phyloP scores from a whole-genome alignment of 1,140 invertebrate species.

The Neomicropteryx cornuta region DNA sequence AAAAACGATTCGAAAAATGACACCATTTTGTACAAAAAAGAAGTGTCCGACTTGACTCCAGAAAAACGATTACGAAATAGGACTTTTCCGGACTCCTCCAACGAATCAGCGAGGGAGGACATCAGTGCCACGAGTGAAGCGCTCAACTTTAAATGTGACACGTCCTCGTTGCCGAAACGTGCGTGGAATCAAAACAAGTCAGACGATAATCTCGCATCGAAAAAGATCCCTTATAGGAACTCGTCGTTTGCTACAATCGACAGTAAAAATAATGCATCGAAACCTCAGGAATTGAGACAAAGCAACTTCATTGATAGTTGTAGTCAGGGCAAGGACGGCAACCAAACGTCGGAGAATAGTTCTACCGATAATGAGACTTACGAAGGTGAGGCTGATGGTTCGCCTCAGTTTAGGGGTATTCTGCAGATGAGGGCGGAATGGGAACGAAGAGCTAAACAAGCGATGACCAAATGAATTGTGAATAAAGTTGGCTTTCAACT shows the following conservation, averaged over 20 bases:
- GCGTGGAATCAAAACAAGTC: constrained; percentile 27
- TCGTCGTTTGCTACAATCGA: neutral
- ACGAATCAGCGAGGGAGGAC: constrained; percentile 27
- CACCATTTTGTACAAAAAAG: constrained; percentile 34
- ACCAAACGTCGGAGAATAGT: constrained; percentile 22
- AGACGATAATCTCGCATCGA: constrained; percentile 17
- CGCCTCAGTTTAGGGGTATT: constrained; percentile 52
- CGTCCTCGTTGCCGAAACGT: constrained; percentile 25
- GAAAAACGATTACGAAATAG: constrained; percentile 36
- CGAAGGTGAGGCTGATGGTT: constrained; percentile 31
- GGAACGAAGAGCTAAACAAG: constrained; percentile 58
- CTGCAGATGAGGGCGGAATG: constrained; percentile 62
- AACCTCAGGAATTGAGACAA: constrained; percentile 24
- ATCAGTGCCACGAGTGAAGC: constrained; percentile 28
- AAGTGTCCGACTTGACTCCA: constrained; percentile 37
- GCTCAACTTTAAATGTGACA: constrained; percentile 32
- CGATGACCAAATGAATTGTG: constrained; percentile 39
- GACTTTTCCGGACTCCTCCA: constrained; percentile 36
- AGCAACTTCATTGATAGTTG: constrained; percentile 33
- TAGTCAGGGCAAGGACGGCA: constrained; percentile 27
- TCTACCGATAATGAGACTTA: constrained; percentile 23
- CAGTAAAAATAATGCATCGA: constrained; percentile 20
- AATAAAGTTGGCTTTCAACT: too few species aligned
- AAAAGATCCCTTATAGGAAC: constrained; percentile 7
- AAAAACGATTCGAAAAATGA: constrained; percentile 28